Evolutionary conservation across 2,113 vertebrate species (phyloP), one percentile per base, ranked within the genome.

Genomic region (Cyprinodon tularosa): DNA sequence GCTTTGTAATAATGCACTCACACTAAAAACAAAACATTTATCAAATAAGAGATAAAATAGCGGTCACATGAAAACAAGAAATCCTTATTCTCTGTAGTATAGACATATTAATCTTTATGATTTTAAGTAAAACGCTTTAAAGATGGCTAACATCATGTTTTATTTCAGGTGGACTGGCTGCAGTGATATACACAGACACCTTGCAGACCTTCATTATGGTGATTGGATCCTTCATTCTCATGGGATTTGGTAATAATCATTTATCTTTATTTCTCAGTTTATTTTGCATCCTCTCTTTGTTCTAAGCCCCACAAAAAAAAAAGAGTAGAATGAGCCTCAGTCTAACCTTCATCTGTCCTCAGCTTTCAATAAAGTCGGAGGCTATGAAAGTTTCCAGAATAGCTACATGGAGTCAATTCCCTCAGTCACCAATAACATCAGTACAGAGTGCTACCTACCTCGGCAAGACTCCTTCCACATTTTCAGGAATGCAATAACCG

Each of bases 181-280:
- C 98, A 44, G 98, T 99, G 84, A 99, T 99, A 88, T 99, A 99
- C 93, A 99, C 98, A 0, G 98, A 99, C 86, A 96, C 98, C 2
- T 84, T 99, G 57, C 98, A 99, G 86, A 98, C 98, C 0, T 42
- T 90, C 37, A 99, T 99, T 87, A 99, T 99, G 97, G 40, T 99
- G 12, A 87, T 97, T 68, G 98, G 98, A 50, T 97, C 97, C 65
- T 91, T 96, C 50, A 95, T 98, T 85, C 96, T 99, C 1, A 96
- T 96, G 88, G 96, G 96, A 20, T 98, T 95, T 90, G 97, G 98
- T 99, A 92, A 95, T 59, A 15, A 38, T 1, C 12, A 20, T 57
- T 75, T 68, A 74, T 36, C 62, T 38, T 2, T 66, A 48, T 62
- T 22, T 3, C 45, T 22, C 22, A 2, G 42, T 38, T 37, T 17